A percentile compares a stretch with the other conserved stretches of the same genome.
Conservation (phyloP, 2,888 invertebrate species). For the Rotaria socialis region DNA sequence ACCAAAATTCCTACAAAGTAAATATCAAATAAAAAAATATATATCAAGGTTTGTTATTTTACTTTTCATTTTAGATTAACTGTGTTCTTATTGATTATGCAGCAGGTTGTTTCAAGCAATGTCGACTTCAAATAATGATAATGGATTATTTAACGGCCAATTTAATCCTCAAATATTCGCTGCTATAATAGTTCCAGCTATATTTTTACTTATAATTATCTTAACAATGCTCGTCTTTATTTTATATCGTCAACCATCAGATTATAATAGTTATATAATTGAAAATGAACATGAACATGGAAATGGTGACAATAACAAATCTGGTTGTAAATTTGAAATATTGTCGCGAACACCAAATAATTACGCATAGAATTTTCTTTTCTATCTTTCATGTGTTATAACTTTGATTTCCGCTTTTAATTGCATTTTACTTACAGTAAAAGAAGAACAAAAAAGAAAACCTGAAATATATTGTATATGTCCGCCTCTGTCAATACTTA, state of each 20-base stretch:
- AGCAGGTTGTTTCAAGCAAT: not conserved
- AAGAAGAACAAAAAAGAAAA: not conserved
- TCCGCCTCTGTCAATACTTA: not conserved
- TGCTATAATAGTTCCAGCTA: constrained; percentile 17
- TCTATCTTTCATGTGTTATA: not conserved
- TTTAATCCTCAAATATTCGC: not conserved
- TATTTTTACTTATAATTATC: not conserved
- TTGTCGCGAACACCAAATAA: not conserved
- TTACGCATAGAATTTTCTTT: not conserved
- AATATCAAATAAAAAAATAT: not conserved
- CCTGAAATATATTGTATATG: not conserved
- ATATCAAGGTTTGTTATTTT: not conserved
- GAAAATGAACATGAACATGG: not conserved
- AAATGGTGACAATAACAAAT: not conserved
- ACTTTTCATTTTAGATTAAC: not conserved
- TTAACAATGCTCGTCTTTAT: constrained; percentile 28
- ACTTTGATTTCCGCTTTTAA: not conserved
- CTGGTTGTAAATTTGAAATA: not conserved
- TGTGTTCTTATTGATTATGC: not conserved
- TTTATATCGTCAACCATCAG: not conserved
- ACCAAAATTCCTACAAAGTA: not conserved
- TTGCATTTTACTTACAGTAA: not conserved
- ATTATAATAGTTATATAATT: not conserved
- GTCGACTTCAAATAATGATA: not conserved
- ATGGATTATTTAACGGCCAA: not conserved